These are phyloP conservation scores for Pelobates fuscus DNA, from an alignment of 2,113 vertebrate species.

Conservation along the genomic window DNA sequence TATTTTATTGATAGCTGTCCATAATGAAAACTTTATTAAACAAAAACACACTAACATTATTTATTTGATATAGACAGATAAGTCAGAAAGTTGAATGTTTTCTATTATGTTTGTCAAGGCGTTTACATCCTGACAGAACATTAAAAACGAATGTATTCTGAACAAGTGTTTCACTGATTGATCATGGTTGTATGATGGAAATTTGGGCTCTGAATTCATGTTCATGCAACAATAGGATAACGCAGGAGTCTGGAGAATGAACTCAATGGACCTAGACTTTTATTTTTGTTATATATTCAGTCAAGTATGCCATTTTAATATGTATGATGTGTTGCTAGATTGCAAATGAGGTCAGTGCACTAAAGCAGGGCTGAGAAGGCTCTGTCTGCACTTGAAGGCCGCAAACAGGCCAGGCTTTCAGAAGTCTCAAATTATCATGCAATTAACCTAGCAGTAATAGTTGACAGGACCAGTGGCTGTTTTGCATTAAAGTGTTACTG, in stretches of 20 bases:
- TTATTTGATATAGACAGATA: not conserved
- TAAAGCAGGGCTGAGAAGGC: slow-evolving; percentile 32
- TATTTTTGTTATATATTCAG: slow-evolving; percentile 7
- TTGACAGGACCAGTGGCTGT: slow-evolving; percentile 3
- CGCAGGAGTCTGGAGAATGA: slow-evolving; percentile 21
- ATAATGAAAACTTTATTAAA: not conserved
- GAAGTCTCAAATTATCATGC: slow-evolving; percentile 37
- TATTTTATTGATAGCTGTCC: not conserved
- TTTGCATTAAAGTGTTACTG: not conserved
- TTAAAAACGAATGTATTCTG: not conserved
- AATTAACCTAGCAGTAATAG: slow-evolving; percentile 34
- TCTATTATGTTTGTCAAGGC: slow-evolving; percentile 1
- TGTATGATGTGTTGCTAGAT: slow-evolving; percentile 41
- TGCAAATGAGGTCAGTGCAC: slow-evolving; percentile 48
- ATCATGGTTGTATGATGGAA: not conserved
- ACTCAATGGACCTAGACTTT: slow-evolving; percentile 33
- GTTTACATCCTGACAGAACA: not conserved
- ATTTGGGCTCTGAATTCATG: slow-evolving; percentile 19
- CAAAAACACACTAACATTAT: not conserved
- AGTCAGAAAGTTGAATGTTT: slow-evolving; percentile 13
- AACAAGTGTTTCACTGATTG: slow-evolving; percentile 17
- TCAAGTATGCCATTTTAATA: slow-evolving; percentile 45
- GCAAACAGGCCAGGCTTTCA: slow-evolving; percentile 32
- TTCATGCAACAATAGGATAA: slow-evolving; percentile 11
- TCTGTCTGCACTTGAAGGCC: slow-evolving; percentile 27